Evolutionary conservation across 2,797 vertebrate species (phyloP).

Genomic region (Smutsia temminckii): DNA sequence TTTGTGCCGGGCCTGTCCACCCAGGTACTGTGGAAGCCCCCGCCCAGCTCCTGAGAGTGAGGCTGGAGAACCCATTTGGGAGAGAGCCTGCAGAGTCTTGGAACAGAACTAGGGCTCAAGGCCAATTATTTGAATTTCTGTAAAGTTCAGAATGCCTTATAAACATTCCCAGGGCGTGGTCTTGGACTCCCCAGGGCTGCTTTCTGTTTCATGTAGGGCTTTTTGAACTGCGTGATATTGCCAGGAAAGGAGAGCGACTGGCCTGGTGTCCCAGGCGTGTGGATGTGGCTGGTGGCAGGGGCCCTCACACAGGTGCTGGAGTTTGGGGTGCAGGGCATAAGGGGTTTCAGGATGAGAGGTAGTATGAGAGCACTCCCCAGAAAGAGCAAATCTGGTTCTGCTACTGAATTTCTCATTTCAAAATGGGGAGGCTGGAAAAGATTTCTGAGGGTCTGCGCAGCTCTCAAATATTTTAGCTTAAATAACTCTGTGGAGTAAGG

Average conservation of each 20-base stretch:
- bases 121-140: neutral
- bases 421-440: neutral
- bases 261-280: neutral
- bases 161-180: neutral
- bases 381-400: neutral
- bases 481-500: neutral
- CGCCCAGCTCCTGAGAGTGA: neutral
- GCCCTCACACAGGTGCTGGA: neutral
- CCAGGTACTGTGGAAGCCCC: neutral
- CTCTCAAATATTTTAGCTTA: neutral
- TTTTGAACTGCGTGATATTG: neutral
- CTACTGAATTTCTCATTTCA: neutral
- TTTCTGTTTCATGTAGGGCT: neutral
- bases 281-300: neutral
- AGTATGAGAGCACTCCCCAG: fast-evolving
- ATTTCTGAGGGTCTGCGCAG: neutral
- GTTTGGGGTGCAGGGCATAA: neutral
- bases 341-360: neutral
- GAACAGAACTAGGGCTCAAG: neutral
- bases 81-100: neutral
- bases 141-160: neutral
- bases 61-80: neutral
- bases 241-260: neutral
- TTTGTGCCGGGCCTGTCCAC: neutral
- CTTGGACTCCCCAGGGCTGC: neutral